A percentile compares a stretch with the other conserved stretches of the same genome.
Evolutionary conservation across 2,888 invertebrate genomes (phyloP).

Genomic region (Yponomeuta cagnagella): DNA sequence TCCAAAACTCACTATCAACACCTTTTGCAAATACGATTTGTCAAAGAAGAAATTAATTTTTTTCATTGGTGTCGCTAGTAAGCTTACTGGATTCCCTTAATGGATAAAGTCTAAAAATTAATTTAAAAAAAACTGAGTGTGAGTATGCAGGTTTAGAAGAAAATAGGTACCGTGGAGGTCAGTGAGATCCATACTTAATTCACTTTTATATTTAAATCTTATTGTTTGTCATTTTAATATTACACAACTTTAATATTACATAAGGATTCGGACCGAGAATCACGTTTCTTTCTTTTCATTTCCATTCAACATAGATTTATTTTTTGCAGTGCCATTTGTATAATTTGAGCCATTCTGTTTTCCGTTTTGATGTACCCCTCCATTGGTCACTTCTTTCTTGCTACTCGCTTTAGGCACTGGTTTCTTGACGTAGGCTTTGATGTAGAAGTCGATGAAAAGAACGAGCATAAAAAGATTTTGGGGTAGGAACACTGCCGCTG

Average conservation of each 20-base stretch:
- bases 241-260: background rate
- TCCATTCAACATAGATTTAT: background rate
- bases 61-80: too few species aligned
- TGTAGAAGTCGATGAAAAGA: slow-evolving; percentile 81
- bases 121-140: too few species aligned
- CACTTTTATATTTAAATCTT: too few species aligned
- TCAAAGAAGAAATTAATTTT: too few species aligned
- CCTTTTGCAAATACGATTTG: too few species aligned
- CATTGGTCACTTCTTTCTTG: background rate
- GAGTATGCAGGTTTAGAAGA: too few species aligned
- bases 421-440: slow-evolving; percentile 74
- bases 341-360: background rate
- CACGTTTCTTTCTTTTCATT: slow-evolving; percentile 1
- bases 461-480: slow-evolving; percentile 81
- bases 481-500: slow-evolving; percentile 71
- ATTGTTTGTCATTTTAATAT: too few species aligned
- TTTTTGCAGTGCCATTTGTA: background rate
- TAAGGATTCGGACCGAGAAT: background rate
- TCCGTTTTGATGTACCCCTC: background rate
- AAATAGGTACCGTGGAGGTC: too few species aligned
- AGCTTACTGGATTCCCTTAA: too few species aligned
- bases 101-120: too few species aligned
- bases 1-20: too few species aligned
- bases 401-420: slow-evolving; percentile 17
- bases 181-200: too few species aligned